Base-by-base conservation (phyloP, 2,888 invertebrate genomes). In the Clostera curtula region DNA sequence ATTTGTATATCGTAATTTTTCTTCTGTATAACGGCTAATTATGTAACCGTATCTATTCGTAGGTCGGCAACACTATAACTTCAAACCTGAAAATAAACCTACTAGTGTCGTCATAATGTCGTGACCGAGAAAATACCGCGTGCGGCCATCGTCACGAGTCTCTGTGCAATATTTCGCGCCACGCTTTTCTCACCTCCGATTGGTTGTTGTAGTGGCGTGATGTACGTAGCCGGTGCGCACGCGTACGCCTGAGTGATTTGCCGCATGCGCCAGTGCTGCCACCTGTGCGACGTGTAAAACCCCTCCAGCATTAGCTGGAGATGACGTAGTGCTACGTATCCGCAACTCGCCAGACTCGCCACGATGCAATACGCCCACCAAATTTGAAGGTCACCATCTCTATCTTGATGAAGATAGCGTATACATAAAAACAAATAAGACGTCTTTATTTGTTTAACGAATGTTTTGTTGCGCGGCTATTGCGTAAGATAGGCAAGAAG, bases 161-260 rank as follows among this genome's bases (percentile, higher is more conserved):
- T 41, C 45, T 49, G 43, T 46, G 45, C 34, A 54, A 45, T 45
- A 55, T 56, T 64, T 64, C 60, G 62, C 66, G 65, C 63, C 61
- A 65, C 54, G 46, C 49, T 34, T 57, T 47, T 36, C 49, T 50
- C 26, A 54, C 20, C 46, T 40, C 56, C 63, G 67, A 82, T 82
- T 82, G 80, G 82, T 52, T 46, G 56, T 39, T 34, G 35, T 34
- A 39, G 58, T 82, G 77, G 82, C 79, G 80, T 79, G 82, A 80
- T 68, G 56, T 56, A 40, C 36, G 49, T 46, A 34, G 49, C 43
- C 50, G 53, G 9, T 23, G 15, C 23, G 49, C 56, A 46, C 44
- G 54, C 42, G 50, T 43, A 45, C 45, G 29, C 21, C 29, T 25
- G 15, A 27, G 21, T 25, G 34, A 24, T 37, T 36, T 40, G 30